Conservation (phyloP, 1,140 invertebrate genomes). For the Pygmarrhopalites habei region DNA sequence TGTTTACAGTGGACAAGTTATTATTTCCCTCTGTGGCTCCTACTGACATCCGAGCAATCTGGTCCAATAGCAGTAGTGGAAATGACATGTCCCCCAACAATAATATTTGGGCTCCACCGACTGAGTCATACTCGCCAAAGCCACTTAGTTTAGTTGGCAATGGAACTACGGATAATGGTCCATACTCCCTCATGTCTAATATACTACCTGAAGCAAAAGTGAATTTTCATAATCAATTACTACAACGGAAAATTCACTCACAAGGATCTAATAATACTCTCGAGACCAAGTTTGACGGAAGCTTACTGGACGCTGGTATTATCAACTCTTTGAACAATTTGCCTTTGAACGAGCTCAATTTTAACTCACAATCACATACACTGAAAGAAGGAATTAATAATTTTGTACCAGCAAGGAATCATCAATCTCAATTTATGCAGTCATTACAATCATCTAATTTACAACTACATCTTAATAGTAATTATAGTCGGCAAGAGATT, state of each 20-base stretch:
- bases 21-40: background rate
- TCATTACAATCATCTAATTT: background rate
- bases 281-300: no score
- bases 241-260: background rate
- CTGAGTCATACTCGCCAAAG: no score
- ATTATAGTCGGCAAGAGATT: background rate
- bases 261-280: background rate
- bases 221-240: background rate
- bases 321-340: background rate
- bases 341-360: background rate
- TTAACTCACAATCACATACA: background rate
- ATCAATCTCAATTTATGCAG: background rate
- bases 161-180: background rate
- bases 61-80: background rate
- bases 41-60: background rate
- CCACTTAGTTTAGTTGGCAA: background rate
- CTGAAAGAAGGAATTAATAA: background rate
- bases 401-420: background rate
- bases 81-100: background rate
- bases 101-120: constrained; percentile 12
- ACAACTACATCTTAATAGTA: background rate
- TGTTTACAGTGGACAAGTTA: background rate
- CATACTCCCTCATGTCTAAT: background rate
- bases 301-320: no score
- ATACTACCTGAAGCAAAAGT: background rate